Conservation (phyloP, 2,113 vertebrate genomes). For the Syngnathus scovelli region DNA sequence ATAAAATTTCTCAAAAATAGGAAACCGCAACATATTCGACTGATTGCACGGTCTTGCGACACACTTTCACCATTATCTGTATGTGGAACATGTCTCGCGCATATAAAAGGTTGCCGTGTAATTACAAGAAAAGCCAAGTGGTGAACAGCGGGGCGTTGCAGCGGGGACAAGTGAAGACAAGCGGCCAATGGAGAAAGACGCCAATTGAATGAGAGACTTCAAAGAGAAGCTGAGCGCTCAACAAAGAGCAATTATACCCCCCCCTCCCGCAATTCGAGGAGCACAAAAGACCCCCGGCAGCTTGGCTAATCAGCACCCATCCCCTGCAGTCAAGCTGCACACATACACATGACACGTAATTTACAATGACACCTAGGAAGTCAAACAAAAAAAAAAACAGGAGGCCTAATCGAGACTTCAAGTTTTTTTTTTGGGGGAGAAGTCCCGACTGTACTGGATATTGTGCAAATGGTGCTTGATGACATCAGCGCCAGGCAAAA, state of each 20-base stretch:
- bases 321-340: slow-evolving; percentile 55
- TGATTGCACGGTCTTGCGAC: not conserved
- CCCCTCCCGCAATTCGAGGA: slow-evolving; percentile 31
- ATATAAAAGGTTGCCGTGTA: slow-evolving; percentile 31
- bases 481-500: too few relatives aligned
- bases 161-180: slow-evolving; percentile 22
- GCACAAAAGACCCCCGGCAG: slow-evolving; percentile 62
- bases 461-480: too few relatives aligned
- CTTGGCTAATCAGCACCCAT: slow-evolving; percentile 60
- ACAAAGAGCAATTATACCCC: slow-evolving; percentile 63
- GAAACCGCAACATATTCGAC: not conserved
- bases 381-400: slow-evolving; percentile 22
- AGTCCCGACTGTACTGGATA: too few relatives aligned
- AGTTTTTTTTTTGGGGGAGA: not conserved
- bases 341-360: slow-evolving; percentile 39
- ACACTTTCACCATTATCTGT: not conserved
- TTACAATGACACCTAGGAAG: slow-evolving; percentile 41
- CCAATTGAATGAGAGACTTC: slow-evolving; percentile 65
- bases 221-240: slow-evolving; percentile 55
- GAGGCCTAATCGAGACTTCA: not conserved
- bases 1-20: not conserved
- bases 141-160: slow-evolving; percentile 26
- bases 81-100: not conserved
- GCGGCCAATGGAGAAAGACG: slow-evolving; percentile 45
- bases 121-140: slow-evolving; percentile 33